Conservation (phyloP, 2,113 vertebrate genomes). For the Hemibates koningsi region DNA sequence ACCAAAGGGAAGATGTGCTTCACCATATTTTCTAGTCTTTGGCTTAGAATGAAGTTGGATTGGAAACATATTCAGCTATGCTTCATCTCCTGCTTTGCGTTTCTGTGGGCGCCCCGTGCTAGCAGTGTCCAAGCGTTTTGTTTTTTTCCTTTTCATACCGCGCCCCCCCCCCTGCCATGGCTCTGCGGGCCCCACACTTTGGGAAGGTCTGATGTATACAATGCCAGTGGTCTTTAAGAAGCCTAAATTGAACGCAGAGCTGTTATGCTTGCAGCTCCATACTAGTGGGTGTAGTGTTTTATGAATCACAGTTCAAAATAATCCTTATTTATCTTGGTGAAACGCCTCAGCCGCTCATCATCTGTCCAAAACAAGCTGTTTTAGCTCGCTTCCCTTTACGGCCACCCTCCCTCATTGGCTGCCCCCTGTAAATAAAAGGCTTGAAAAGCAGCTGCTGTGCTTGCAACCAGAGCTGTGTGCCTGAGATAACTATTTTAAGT, state of each 20-base stretch:
- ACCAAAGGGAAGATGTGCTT: not conserved
- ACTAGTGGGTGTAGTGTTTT: not conserved
- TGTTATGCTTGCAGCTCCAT: not conserved
- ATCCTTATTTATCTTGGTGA: not conserved
- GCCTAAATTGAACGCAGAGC: not conserved
- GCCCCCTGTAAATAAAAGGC: not conserved
- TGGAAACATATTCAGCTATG: not conserved
- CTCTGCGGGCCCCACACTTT: not conserved
- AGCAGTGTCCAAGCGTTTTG: too few species aligned
- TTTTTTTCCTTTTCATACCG: too few species aligned
- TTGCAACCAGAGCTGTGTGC: not conserved
- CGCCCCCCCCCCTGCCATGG: not conserved
- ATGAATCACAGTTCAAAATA: not conserved
- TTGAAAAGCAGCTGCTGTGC: not conserved
- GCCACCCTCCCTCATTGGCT: not conserved
- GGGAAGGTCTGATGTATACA: not conserved
- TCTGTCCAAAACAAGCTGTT: not conserved
- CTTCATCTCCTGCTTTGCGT: not conserved
- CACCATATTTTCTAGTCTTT: not conserved
- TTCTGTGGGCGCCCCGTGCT: too few species aligned
- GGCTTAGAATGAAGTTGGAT: not conserved
- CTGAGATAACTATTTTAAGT: not conserved
- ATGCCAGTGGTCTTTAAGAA: conserved; percentile 17
- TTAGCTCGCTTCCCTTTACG: not conserved
- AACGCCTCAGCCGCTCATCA: not conserved